Base-by-base conservation (phyloP, 2,113 vertebrate genomes). In the Tiliqua scincoides region DNA sequence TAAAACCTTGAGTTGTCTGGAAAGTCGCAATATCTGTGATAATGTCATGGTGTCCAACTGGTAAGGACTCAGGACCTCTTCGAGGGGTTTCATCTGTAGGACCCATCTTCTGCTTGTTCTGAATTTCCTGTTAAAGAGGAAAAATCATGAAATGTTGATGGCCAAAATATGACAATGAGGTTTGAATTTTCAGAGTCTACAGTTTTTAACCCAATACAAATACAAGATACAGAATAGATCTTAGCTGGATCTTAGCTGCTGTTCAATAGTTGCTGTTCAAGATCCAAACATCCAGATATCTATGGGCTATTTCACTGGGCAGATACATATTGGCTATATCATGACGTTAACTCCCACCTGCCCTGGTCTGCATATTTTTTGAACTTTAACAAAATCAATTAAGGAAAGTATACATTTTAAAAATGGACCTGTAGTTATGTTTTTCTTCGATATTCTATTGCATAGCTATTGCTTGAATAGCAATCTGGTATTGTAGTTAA, bases 1-100 rank as follows among this genome's bases (percentile, higher is more conserved):
- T 99, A 96, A 99, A 99, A 81, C 98, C 99, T 94, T 99, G 99
- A 0, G 98, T 99, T 3, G 98, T 99, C 96, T 99, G 98, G 92
- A 99, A 99, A 77, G 98, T 99, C 65, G 98, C 98, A 0, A 99
- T 96, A 91, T 99, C 99, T 0, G 98, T 99, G 94, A 99, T 98
- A 91, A 99, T 99, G 92, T 99, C 99, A 8, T 99, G 99, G 85
- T 99, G 99, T 71, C 98, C 98, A 0, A 99, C 97, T 0, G 98
- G 98, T 14, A 99, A 97, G 37, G 98, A 98, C 57, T 99, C 98
- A 0, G 98, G 98, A 68, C 98, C 98, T 18, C 97, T 97, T 81
- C 99, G 97, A 17, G 98, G 98, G 0, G 97, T 95, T 78, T 99
- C 98, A 79, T 99, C 99, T 14, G 96, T 97, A 1, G 97, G 96